Evolutionary conservation across 2,888 invertebrate species (phyloP), one percentile per base, ranked within the genome.

Genomic region (Merodon equestris): DNA sequence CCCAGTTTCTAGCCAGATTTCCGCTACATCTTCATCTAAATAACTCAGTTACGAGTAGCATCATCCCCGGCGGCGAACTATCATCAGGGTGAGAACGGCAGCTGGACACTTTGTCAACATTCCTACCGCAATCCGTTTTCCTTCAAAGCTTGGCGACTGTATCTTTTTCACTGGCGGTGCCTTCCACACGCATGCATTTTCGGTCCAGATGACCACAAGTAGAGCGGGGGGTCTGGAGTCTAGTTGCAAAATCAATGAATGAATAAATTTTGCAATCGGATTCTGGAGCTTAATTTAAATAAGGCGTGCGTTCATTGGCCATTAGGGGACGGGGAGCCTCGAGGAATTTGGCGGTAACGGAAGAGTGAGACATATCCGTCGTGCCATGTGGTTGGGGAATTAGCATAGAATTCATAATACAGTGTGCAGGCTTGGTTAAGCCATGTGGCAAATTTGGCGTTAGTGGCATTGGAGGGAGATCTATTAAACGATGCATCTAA

Each of bases 281-380:
- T 66, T 71, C 66, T 73, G 64, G 66, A 73, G 72, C 58, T 73
- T 58, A 64, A 73, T 73, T 73, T 66, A 73, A 73, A 73, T 66
- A 73, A 58, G 66, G 45, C 47, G 58, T 58, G 47, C 57, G 44
- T 44, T 57, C 68, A 68, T 61, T 70, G 60, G 70, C 61, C 60
- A 61, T 61, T 70, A 70, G 61, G 61, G 45, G 61, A 15, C 14
- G 12, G 34, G 12, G 45, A 36, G 14, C 9, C n/a, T 12, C 18
- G 36, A 14, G n/a, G 27, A 36, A 3, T 27, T 14, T 1, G 45
- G 10, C 10, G 56, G 13, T 13, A 27, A 40, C 10, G 13, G 58
- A 14, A 3, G 13, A 1, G 13, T 1, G 38, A 9, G n/a, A 9
- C 15, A 13, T 12, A 12, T 3, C 42, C 42, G 44, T 18, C 19